Percentiles rank a stretch among this genome's conserved stretches.
phyloP scores from a whole-genome alignment of 2,888 invertebrate genomes.

The Acrobasis suavella region DNA sequence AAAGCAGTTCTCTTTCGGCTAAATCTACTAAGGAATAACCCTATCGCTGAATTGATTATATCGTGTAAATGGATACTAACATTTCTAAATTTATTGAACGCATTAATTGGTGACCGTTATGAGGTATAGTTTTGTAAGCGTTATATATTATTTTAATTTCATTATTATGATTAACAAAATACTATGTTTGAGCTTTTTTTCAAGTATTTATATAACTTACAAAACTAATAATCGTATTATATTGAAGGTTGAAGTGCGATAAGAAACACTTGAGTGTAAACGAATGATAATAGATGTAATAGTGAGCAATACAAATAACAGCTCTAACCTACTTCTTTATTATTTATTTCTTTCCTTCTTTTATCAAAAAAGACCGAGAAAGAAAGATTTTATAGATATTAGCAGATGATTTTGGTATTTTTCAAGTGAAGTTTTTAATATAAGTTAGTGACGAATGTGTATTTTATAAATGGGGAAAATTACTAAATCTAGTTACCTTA shows the following conservation, averaged over 20 bases:
- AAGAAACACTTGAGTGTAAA: not conserved
- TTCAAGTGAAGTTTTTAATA: not conserved
- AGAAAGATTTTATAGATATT: not conserved
- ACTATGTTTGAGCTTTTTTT: slow-evolving; percentile 19
- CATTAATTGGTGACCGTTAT: slow-evolving; percentile 7
- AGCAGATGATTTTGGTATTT: slow-evolving; percentile 12
- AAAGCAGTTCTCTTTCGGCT: no score
- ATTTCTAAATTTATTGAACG: slow-evolving; percentile 9
- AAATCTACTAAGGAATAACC: no score
- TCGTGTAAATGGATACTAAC: slow-evolving; percentile 11
- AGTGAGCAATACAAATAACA: slow-evolving; percentile 39
- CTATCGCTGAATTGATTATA: not conserved
- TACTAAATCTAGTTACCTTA: slow-evolving; percentile 18
- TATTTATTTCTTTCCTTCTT: no score
- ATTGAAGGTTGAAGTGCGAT: slow-evolving; percentile 11
- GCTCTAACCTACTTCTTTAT: slow-evolving; percentile 32
- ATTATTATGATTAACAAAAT: slow-evolving; percentile 7
- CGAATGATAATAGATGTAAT: slow-evolving; percentile 22
- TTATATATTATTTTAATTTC: not conserved
- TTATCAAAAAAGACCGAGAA: no score
- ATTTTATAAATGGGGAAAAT: slow-evolving; percentile 15
- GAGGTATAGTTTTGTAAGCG: not conserved
- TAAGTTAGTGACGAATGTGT: slow-evolving; percentile 18
- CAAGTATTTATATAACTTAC: slow-evolving; percentile 18
- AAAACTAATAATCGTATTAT: slow-evolving; percentile 16